These are phyloP conservation scores for Ooceraea biroi DNA, from an alignment of 1,140 invertebrate genomes.

Conservation along the genomic window DNA sequence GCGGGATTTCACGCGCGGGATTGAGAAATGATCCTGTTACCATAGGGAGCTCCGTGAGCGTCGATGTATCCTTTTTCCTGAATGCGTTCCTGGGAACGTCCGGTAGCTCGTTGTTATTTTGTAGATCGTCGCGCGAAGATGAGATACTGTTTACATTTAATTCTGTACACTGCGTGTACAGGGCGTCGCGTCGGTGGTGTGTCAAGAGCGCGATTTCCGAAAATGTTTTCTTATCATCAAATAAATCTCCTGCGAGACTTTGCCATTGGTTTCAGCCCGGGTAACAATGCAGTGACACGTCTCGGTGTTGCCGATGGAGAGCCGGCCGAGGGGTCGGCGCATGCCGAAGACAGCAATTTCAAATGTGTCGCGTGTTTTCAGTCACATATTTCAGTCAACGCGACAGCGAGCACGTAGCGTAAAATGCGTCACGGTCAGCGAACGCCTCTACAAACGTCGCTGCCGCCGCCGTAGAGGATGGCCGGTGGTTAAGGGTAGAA, in stretches of 20 bases:
- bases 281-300: slow-evolving; percentile 38
- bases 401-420: slow-evolving; percentile 70
- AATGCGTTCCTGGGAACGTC: background rate
- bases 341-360: slow-evolving; percentile 63
- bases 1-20: background rate
- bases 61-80: background rate
- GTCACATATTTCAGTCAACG: slow-evolving; percentile 64
- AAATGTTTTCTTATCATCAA: slow-evolving; percentile 10
- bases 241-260: slow-evolving; percentile 17
- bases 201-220: background rate
- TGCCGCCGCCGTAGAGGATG: slow-evolving; percentile 50
- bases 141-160: slow-evolving; percentile 19
- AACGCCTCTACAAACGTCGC: slow-evolving; percentile 56
- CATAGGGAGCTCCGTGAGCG: background rate
- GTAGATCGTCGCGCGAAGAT: background rate
- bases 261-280: background rate
- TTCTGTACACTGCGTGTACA: background rate
- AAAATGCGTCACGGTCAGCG: slow-evolving; percentile 78
- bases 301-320: slow-evolving; percentile 38
- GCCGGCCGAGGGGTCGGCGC: slow-evolving; percentile 24
- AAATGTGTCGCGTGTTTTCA: slow-evolving; percentile 58
- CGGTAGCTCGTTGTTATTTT: background rate
- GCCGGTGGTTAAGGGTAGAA: slow-evolving; percentile 68
- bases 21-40: slow-evolving; percentile 29
- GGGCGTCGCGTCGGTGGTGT: no score